These are phyloP conservation scores for Pachyseris speciosa DNA, from an alignment of 64 coral and sea anemone species.

Conservation along the genomic window DNA sequence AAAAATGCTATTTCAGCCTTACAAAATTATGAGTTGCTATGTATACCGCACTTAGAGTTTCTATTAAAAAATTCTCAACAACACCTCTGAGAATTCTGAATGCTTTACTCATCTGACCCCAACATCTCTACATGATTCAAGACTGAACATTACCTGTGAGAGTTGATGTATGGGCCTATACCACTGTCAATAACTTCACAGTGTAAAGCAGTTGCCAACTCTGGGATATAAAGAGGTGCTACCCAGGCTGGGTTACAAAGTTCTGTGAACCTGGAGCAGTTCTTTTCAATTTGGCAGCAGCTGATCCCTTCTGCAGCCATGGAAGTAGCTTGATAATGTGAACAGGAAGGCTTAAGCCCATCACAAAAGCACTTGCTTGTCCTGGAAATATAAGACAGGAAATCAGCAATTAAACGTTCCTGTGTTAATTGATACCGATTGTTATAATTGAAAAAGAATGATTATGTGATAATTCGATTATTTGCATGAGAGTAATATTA, in stretches of 20 bases:
- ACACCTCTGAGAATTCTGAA: no score
- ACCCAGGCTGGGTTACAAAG: slow-evolving; percentile 92
- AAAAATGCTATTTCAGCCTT: no score
- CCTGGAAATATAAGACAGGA: not conserved
- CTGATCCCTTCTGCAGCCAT: not conserved
- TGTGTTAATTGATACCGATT: no score
- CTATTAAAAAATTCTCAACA: no score
- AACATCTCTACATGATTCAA: not conserved
- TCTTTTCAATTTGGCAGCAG: slow-evolving; percentile 16
- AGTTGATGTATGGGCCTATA: slow-evolving; percentile 64
- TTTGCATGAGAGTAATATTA: no score
- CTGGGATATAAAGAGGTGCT: slow-evolving; percentile 59
- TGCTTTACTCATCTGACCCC: not conserved
- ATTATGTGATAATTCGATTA: no score
- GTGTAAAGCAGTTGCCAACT: not conserved
- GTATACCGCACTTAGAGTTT: no score
- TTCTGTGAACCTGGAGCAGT: slow-evolving; percentile 5
- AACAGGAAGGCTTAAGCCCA: not conserved
- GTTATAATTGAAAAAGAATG: not conserved
- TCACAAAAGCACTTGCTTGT: slow-evolving; percentile 17
- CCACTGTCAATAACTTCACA: slow-evolving; percentile 53
- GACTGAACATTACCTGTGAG: slow-evolving; percentile 36
- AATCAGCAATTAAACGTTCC: no score
- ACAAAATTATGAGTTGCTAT: no score
- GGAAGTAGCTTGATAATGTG: not conserved